Base-by-base conservation (phyloP, 2,797 vertebrate species). In the Takifugu ocellatus region DNA sequence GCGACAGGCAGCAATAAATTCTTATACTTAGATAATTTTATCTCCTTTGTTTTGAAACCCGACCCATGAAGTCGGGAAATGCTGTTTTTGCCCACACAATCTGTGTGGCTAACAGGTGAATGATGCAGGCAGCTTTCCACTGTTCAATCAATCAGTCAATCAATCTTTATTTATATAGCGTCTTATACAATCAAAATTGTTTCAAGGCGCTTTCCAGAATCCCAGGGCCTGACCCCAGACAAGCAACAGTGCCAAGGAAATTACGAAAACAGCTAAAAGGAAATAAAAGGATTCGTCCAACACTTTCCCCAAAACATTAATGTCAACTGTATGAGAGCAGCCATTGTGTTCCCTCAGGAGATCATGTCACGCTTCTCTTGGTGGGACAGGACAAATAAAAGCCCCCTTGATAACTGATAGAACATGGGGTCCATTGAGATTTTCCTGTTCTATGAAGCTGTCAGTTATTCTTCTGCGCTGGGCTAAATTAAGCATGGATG, bases 211-310 rank as follows among this genome's bases (percentile, higher is more conserved):
- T n/a, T n/a, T n/a, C n/a, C n/a, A n/a, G n/a, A n/a, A n/a, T n/a
- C n/a, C n/a, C n/a, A n/a, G n/a, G n/a, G n/a, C n/a, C n/a, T n/a
- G n/a, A n/a, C n/a, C n/a, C n/a, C n/a, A n/a, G n/a, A n/a, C n/a
- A n/a, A n/a, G n/a, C n/a, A n/a, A n/a, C n/a, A n/a, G n/a, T n/a
- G n/a, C 29, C 25, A 49, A 70, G 49, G 57, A 50, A 46, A 24
- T 43, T 36, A 68, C 25, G 27, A 42, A 83, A 63, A 75, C 75
- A 80, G 79, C 84, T 77, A 49, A 54, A 66, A 55, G 74, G 56
- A 39, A 59, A 80, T 72, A 80, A 70, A 66, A 81, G 61, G 59
- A 72, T 74, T 75, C 73, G 61, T 50, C 51, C 55, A 57, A 36
- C 63, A 27, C 0, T 25, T 65, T 55, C 16, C 27, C 67, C 56